Evolutionary conservation across 2,888 invertebrate species (phyloP).

Genomic region (Trichopria drosophilae): DNA sequence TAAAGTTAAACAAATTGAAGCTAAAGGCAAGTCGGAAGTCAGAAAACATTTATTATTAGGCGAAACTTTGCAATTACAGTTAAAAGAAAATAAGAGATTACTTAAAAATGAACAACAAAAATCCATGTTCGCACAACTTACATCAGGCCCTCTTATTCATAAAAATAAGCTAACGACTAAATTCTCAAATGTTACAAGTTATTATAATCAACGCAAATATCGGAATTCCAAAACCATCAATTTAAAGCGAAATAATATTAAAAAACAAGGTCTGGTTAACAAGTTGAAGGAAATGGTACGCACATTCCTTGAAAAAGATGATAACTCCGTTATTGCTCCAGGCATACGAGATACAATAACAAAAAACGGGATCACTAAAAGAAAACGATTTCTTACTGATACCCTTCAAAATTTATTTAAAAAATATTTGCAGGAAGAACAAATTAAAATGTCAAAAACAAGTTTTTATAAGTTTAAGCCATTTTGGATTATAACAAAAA

Average conservation of each 20-base stretch:
- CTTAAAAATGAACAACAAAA: slow-evolving; percentile 9
- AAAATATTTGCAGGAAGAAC: slow-evolving; percentile 8
- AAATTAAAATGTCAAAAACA: slow-evolving; percentile 13
- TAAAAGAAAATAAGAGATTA: slow-evolving; percentile 8
- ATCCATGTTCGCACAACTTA: slow-evolving; percentile 16
- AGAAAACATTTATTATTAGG: slow-evolving; percentile 17
- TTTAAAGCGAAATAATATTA: slow-evolving; percentile 5
- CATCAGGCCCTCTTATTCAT: slow-evolving; percentile 6
- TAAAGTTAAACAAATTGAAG: slow-evolving; percentile 10
- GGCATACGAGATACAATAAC: slow-evolving; percentile 15
- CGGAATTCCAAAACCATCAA: not conserved
- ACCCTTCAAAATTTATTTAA: slow-evolving; percentile 15
- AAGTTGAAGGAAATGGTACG: slow-evolving; percentile 6
- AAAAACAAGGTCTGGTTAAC: slow-evolving; percentile 9
- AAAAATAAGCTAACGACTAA: slow-evolving; percentile 12
- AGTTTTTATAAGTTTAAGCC: too few species aligned
- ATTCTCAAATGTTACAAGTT: slow-evolving; percentile 5
- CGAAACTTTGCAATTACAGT: slow-evolving; percentile 10
- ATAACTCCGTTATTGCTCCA: slow-evolving; percentile 19
- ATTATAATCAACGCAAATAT: slow-evolving; percentile 15
- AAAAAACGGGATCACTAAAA: slow-evolving; percentile 12
- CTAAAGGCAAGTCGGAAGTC: slow-evolving; percentile 5
- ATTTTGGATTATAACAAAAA: too few species aligned
- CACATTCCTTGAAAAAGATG: slow-evolving; percentile 20
- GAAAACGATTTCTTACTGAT: slow-evolving; percentile 17